Percentiles rank a stretch among this genome's conserved stretches.
phyloP scores from a whole-genome alignment of 2,113 vertebrate species.

The Rhabdornis inornatus region DNA sequence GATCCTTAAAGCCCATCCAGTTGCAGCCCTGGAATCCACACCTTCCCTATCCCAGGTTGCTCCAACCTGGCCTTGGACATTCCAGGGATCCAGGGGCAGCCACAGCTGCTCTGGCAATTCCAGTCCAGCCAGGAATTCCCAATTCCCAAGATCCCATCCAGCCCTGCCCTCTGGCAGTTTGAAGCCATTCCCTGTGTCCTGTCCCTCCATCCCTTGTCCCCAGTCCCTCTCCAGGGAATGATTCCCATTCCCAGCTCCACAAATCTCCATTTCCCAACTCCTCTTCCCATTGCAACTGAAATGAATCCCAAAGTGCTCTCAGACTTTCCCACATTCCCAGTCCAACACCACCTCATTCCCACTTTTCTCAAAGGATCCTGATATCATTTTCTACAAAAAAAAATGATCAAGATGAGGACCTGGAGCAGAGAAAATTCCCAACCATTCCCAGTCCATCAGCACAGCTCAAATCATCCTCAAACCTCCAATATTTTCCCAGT shows the following conservation, averaged over 20 bases:
- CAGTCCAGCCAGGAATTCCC: neutral
- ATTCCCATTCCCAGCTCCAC: neutral
- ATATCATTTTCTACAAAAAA: too few relatives aligned
- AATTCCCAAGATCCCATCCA: neutral
- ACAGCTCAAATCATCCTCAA: neutral
- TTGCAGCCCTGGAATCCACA: neutral
- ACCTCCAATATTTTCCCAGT: neutral
- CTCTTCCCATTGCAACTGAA: neutral
- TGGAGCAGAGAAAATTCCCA: neutral
- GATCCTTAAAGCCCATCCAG: neutral
- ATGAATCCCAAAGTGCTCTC: neutral
- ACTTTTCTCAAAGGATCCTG: neutral
- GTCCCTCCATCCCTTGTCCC: neutral
- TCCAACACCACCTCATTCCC: neutral
- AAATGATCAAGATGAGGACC: rapidly evolving
- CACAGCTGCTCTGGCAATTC: neutral
- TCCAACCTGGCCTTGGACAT: neutral
- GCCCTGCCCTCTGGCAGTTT: neutral
- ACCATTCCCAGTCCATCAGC: neutral
- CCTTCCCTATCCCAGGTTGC: rapidly evolving
- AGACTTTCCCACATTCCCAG: neutral
- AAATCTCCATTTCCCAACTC: neutral
- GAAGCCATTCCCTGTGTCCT: neutral
- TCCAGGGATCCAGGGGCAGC: neutral
- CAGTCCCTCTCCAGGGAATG: neutral